Evolutionary conservation across 2,113 vertebrate genomes (phyloP).

Genomic region (Ancistrus triradiatus): DNA sequence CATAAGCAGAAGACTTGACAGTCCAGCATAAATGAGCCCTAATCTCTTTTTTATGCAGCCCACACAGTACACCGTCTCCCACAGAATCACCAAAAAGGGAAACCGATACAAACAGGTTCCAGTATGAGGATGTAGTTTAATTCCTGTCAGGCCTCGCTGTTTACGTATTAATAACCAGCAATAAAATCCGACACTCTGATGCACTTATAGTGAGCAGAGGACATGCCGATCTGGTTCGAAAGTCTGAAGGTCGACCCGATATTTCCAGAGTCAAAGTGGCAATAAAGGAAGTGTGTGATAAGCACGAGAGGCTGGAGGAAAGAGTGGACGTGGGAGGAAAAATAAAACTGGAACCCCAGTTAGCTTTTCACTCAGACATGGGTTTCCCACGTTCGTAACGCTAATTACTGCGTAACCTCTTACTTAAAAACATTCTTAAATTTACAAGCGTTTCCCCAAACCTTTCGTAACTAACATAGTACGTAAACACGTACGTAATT

Average conservation of each 20-base stretch:
- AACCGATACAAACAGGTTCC: constrained; percentile 17
- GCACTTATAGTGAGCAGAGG: constrained; percentile 56
- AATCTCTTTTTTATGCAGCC: constrained; percentile 8
- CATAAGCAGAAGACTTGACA: background rate
- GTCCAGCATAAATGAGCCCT: background rate
- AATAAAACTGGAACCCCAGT: too few relatives aligned
- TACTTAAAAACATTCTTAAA: too few relatives aligned
- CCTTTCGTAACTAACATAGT: too few relatives aligned
- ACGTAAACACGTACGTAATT: too few relatives aligned
- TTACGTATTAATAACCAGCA: constrained; percentile 64
- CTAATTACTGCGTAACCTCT: too few relatives aligned
- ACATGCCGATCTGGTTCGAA: constrained; percentile 46
- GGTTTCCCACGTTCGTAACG: too few relatives aligned
- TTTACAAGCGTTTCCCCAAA: too few relatives aligned
- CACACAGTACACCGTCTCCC: constrained; percentile 17
- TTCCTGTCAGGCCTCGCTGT: constrained; percentile 33
- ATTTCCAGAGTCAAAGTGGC: constrained; percentile 30
- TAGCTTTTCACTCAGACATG: too few relatives aligned
- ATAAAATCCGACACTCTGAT: constrained; percentile 57
- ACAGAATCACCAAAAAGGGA: constrained; percentile 18
- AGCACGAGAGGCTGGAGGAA: constrained; percentile 11
- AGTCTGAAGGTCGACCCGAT: constrained; percentile 46
- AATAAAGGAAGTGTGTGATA: constrained; percentile 34
- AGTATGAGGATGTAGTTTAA: constrained; percentile 38
- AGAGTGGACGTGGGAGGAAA: constrained; percentile 10